Percentiles rank a stretch among this genome's conserved stretches.
Evolutionary conservation across 2,113 vertebrate genomes (phyloP).

Genomic region (Podarcis raffonei): DNA sequence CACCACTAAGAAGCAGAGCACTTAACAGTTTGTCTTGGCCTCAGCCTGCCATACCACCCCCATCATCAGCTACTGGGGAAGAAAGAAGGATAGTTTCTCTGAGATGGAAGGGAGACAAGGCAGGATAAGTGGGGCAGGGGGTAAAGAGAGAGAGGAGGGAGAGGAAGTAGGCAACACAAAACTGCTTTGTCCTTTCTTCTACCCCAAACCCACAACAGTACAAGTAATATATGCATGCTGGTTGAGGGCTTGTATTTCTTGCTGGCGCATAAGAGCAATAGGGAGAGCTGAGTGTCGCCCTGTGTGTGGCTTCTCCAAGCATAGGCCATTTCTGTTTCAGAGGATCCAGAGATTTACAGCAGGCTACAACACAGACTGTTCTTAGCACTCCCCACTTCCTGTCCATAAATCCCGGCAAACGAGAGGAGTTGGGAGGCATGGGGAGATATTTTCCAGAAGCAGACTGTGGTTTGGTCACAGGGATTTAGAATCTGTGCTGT

Average conservation of each 20-base stretch:
- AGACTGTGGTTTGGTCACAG: slow-evolving; percentile 23
- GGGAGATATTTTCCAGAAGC: slow-evolving; percentile 50
- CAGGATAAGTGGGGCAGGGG: background rate
- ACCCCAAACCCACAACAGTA: slow-evolving; percentile 47
- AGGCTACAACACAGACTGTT: slow-evolving; percentile 8
- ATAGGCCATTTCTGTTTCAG: background rate
- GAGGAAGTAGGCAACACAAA: background rate
- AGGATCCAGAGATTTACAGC: slow-evolving; percentile 56
- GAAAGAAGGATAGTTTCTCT: slow-evolving; percentile 22
- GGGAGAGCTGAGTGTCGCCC: slow-evolving; percentile 32
- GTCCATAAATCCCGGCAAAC: background rate
- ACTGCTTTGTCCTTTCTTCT: background rate
- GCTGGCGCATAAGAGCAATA: background rate
- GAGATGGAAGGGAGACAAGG: slow-evolving; percentile 2
- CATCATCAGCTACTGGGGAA: slow-evolving; percentile 67
- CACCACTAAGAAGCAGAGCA: slow-evolving; percentile 70
- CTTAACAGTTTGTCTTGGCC: slow-evolving; percentile 78
- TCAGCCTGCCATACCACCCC: slow-evolving; percentile 62
- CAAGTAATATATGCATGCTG: slow-evolving; percentile 53
- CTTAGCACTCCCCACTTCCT: slow-evolving; percentile 32
- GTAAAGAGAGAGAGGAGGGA: slow-evolving; percentile 55
- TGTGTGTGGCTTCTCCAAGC: slow-evolving; percentile 6
- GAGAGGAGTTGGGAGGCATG: background rate
- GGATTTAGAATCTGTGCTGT: slow-evolving; percentile 61
- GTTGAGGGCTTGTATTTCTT: slow-evolving; percentile 32